A percentile compares a stretch with the other conserved stretches of the same genome.
These are phyloP conservation scores for Tribolium freemani DNA, from an alignment of 2,888 invertebrate genomes.

Conservation along the genomic window DNA sequence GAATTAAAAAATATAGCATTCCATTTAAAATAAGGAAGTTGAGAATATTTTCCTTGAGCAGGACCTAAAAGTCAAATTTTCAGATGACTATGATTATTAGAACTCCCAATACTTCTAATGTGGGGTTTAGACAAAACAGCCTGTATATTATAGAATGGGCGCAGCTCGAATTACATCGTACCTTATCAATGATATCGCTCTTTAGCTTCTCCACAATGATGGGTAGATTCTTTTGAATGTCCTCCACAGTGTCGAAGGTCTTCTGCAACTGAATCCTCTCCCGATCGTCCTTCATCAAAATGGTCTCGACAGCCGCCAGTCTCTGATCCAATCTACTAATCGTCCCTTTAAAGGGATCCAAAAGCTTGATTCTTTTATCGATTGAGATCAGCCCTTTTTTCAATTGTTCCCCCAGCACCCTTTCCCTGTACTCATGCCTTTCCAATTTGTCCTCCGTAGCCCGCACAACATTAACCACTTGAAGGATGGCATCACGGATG, in stretches of 20 bases:
- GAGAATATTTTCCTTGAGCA: too few relatives aligned
- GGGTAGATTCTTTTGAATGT: constrained; percentile 69
- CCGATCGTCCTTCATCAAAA: constrained; percentile 78
- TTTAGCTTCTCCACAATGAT: constrained; percentile 68
- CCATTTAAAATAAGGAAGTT: too few relatives aligned
- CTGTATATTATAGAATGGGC: too few relatives aligned
- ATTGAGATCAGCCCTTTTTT: constrained; percentile 80
- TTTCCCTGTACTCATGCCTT: constrained; percentile 86
- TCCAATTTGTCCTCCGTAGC: constrained; percentile 86
- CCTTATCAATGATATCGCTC: constrained; percentile 61
- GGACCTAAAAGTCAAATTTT: too few relatives aligned
- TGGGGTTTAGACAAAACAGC: too few relatives aligned
- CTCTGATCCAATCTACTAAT: constrained; percentile 82
- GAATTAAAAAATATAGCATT: too few relatives aligned
- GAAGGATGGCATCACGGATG: constrained; percentile 84
- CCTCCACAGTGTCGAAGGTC: constrained; percentile 73
- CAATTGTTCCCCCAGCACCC: constrained; percentile 82
- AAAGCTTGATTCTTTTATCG: constrained; percentile 79
- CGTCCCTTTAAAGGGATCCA: constrained; percentile 79
- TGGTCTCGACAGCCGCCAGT: constrained; percentile 82
- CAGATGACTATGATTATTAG: too few relatives aligned
- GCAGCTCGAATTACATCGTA: not conserved
- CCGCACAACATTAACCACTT: constrained; percentile 84
- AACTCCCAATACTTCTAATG: too few relatives aligned
- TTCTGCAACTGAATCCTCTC: constrained; percentile 76